Conservation (phyloP, 2,113 vertebrate genomes). For the Ochotona princeps region DNA sequence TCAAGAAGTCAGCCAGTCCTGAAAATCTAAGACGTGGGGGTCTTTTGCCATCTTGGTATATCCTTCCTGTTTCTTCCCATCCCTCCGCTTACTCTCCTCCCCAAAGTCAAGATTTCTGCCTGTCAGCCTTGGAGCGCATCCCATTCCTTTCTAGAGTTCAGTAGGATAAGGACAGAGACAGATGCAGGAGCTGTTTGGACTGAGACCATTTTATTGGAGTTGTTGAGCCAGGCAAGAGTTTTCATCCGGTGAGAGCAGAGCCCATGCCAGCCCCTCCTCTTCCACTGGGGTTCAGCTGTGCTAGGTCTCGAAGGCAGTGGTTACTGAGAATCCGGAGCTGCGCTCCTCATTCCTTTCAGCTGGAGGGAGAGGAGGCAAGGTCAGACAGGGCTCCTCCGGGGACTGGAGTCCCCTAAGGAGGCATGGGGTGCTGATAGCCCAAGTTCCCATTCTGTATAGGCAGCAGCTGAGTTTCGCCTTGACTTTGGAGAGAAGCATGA, state of each 20-base stretch:
- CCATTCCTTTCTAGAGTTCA: not conserved
- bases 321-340: conserved; percentile 73
- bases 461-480: not conserved
- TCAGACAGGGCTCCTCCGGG: not conserved
- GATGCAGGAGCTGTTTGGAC: not conserved
- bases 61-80: not conserved
- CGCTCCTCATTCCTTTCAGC: conserved; percentile 73
- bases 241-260: not conserved
- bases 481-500: not conserved
- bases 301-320: not conserved
- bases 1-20: not conserved
- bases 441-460: not conserved
- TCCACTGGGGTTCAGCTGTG: not conserved
- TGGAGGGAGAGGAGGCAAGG: conserved; percentile 8
- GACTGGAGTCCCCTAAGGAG: not conserved
- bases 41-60: not conserved
- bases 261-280: not conserved
- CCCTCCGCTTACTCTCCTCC: not conserved
- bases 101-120: conserved; percentile 41
- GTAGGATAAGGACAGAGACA: conserved; percentile 22
- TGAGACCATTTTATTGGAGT: conserved; percentile 71
- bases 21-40: not conserved
- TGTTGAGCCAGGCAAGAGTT: not conserved
- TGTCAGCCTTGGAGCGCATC: not conserved
- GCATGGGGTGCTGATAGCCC: not conserved